phyloP scores from a whole-genome alignment of 1,140 invertebrate species.

The Fopius arisanus region DNA sequence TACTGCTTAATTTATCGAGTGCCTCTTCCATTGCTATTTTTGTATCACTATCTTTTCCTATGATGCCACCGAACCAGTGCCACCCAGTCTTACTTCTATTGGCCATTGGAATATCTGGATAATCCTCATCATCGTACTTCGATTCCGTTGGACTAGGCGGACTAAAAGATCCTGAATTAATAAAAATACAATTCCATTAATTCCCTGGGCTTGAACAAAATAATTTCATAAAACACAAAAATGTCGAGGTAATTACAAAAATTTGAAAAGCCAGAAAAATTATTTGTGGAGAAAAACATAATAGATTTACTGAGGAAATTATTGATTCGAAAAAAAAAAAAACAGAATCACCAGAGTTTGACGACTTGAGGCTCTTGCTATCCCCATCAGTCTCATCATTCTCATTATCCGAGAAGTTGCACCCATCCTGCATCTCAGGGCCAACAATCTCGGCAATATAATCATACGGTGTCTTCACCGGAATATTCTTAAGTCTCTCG shows the following conservation, averaged over 20 bases:
- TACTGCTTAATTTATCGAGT: slow-evolving; percentile 80
- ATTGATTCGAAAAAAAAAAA: neutral
- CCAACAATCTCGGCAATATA: slow-evolving; percentile 68
- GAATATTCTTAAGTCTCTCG: slow-evolving; percentile 63
- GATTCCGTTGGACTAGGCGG: slow-evolving; percentile 53
- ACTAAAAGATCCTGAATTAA: slow-evolving; percentile 50
- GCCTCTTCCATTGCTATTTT: slow-evolving; percentile 70
- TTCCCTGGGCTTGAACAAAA: no score
- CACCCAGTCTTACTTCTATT: slow-evolving; percentile 77
- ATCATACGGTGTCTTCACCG: slow-evolving; percentile 67
- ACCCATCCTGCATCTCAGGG: slow-evolving; percentile 62
- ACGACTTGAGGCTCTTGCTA: slow-evolving; percentile 52
- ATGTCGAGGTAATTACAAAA: no score
- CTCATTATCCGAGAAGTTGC: slow-evolving; percentile 63
- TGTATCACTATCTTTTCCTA: slow-evolving; percentile 67
- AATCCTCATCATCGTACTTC: slow-evolving; percentile 53
- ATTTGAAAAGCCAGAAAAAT: no score
- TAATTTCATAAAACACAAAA: no score
- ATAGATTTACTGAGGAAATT: no score
- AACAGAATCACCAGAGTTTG: slow-evolving; percentile 50
- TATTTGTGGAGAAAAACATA: no score
- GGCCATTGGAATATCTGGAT: slow-evolving; percentile 62
- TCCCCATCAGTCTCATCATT: slow-evolving; percentile 56
- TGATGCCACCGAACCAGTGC: slow-evolving; percentile 82
- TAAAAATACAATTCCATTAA: neutral